Percentiles rank a stretch among this genome's conserved stretches.
Evolutionary conservation across 92 coral and sea anemone genomes (phyloP).

Genomic region (Siderastrea siderea): DNA sequence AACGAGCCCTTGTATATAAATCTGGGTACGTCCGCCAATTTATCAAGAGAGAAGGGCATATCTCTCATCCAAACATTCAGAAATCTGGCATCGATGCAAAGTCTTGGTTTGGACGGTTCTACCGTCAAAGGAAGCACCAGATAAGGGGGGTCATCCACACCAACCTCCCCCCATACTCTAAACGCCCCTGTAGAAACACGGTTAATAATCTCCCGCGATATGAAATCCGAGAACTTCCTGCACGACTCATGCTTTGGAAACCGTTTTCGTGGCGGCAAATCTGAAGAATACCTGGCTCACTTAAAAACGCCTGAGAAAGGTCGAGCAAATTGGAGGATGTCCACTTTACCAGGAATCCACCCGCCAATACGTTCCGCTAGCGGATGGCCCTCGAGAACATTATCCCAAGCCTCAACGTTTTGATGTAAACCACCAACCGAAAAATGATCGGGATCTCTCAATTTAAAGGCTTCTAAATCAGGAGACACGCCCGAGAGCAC

Average conservation of each 20-base stretch:
- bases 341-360: conserved; percentile 42
- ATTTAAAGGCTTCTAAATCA: neutral
- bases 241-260: conserved; percentile 31
- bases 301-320: conserved; percentile 35
- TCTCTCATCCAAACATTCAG: conserved; percentile 16
- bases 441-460: conserved; percentile 14
- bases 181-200: conserved; percentile 13
- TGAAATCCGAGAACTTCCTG: conserved; percentile 2
- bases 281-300: conserved; percentile 6
- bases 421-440: conserved; percentile 37
- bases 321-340: conserved; percentile 17
- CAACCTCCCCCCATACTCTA: conserved; percentile 7
- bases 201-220: neutral
- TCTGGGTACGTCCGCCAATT: conserved; percentile 24
- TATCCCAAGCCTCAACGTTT: conserved; percentile 10
- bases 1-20: conserved; percentile 18
- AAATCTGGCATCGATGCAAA: neutral
- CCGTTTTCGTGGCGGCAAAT: conserved; percentile 18
- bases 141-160: neutral
- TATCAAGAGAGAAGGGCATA: conserved; percentile 29
- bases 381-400: conserved; percentile 38
- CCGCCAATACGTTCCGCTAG: conserved; percentile 12
- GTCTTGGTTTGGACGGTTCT: conserved; percentile 16
- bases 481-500: conserved; percentile 17
- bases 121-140: conserved; percentile 17